Percentiles rank a stretch among this genome's conserved stretches.
These are phyloP conservation scores for Lepidurus packardi DNA, from an alignment of 1,140 invertebrate species.

Conservation along the genomic window DNA sequence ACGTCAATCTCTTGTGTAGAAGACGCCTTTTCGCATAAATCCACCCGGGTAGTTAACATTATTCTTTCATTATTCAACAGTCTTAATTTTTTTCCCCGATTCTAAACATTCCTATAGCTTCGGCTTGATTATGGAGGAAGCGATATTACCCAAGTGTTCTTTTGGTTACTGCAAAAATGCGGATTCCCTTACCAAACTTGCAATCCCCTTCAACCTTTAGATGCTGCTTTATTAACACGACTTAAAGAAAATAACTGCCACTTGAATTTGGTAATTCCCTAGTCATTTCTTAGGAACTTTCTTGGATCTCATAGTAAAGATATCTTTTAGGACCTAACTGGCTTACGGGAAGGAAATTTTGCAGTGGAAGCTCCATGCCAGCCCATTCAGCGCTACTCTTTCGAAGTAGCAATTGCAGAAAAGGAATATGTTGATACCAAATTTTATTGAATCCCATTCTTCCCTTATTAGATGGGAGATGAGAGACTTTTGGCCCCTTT, in stretches of 20 bases:
- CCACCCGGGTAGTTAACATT: conserved; percentile 59
- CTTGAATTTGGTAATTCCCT: conserved; percentile 61
- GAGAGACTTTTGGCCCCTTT: conserved; percentile 87
- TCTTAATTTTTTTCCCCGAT: conserved; percentile 2
- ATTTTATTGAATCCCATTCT: conserved; percentile 14
- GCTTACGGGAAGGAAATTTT: conserved; percentile 72
- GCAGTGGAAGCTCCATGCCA: conserved; percentile 64
- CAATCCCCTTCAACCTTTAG: conserved; percentile 58
- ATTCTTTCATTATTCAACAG: conserved; percentile 25
- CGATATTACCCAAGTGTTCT: conserved; percentile 78
- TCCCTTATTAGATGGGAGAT: conserved; percentile 67
- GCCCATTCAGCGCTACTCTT: conserved; percentile 62
- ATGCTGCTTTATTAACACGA: conserved; percentile 61
- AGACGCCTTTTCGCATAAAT: conserved; percentile 86
- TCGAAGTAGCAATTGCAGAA: conserved; percentile 17
- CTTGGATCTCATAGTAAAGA: not conserved
- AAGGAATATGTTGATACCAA: not conserved
- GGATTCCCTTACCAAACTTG: conserved; percentile 62
- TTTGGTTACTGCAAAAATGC: conserved; percentile 78
- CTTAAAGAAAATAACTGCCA: conserved; percentile 88
- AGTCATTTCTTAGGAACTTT: not conserved
- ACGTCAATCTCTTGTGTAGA: conserved; percentile 93
- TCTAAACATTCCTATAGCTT: conserved; percentile 42
- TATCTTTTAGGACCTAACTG: conserved; percentile 65
- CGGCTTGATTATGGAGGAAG: conserved; percentile 81